Evolutionary conservation across 2,797 vertebrate species (phyloP), one percentile per base, ranked within the genome.

Genomic region (Eurystomus glaucurus): DNA sequence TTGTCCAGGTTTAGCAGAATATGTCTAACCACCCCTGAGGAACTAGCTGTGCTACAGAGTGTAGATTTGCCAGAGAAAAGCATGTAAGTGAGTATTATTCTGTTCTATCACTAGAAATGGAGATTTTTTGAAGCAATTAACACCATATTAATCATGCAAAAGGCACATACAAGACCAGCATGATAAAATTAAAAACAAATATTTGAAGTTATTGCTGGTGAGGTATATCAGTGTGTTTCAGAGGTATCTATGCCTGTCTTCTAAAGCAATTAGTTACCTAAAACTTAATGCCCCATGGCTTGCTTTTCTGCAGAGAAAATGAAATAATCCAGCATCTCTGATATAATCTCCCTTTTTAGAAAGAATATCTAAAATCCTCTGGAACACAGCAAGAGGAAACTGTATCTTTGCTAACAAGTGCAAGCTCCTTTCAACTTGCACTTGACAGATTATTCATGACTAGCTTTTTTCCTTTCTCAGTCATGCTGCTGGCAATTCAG

Each of bases 231-330:
- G 10, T 26, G 5, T 20, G 4, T 17, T 74, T 91, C n/a, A 72
- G 28, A 70, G 11, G 13, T 66, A 41, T 46, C 20, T 62, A 21
- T 11, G 5, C 9, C 2, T 64, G 9, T 54, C 43, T 75, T 65
- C 22, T 61, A 65, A 79, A 68, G 10, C 14, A 61, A 82, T 35
- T 0, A 71, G 20, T 33, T 79, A 65, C 3, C 8, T 26, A 50
- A 76, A 88, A 69, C 85, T 69, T 39, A 83, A 28, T 43, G 9
- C 1, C 18, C 4, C 11, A 13, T 0, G 1, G 5, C 2, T 10
- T 70, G 4, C 2, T 68, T 58, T 65, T 52, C 33, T 85, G 18
- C 18, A 61, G 26, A 60, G 11, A 85, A 90, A 84, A 75, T 25
- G 1, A 88, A 91, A 66, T 11, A 8, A 55, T 64, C 3, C 33